Conservation (phyloP, 2,113 vertebrate species). For the Gallinago jamesoni region DNA sequence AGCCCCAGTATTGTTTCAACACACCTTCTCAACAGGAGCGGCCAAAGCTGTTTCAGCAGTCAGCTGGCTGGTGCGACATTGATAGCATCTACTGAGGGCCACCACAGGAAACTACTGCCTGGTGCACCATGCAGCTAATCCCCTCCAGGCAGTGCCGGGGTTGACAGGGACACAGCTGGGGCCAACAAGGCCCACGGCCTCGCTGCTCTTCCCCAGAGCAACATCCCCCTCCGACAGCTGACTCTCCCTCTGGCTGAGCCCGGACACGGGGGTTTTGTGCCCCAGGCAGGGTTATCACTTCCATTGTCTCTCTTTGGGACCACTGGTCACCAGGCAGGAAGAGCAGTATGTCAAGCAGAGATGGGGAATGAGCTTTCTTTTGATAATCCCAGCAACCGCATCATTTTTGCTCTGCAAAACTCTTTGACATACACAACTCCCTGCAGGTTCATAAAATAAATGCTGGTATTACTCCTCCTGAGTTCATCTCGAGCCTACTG, state of each 20-base stretch:
- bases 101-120: background rate
- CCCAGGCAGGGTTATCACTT: background rate
- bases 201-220: constrained; percentile 41
- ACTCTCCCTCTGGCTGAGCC: background rate
- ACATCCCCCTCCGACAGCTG: constrained; percentile 13
- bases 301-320: background rate
- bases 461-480: accelerated
- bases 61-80: background rate
- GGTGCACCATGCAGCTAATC: background rate
- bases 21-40: background rate
- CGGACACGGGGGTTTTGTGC: background rate
- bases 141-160: constrained; percentile 25
- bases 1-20: background rate
- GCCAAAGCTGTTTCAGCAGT: background rate
- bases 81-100: background rate
- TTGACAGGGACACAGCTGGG: constrained; percentile 70
- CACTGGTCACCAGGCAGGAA: background rate
- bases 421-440: background rate
- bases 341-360: background rate
- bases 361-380: background rate
- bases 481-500: background rate
- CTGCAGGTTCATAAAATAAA: background rate
- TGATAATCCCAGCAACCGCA: background rate
- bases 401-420: background rate
- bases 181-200: background rate